phyloP scores from a whole-genome alignment of 37 sponge, comb jelly and placozoan species.

The Spongilla lacustris region DNA sequence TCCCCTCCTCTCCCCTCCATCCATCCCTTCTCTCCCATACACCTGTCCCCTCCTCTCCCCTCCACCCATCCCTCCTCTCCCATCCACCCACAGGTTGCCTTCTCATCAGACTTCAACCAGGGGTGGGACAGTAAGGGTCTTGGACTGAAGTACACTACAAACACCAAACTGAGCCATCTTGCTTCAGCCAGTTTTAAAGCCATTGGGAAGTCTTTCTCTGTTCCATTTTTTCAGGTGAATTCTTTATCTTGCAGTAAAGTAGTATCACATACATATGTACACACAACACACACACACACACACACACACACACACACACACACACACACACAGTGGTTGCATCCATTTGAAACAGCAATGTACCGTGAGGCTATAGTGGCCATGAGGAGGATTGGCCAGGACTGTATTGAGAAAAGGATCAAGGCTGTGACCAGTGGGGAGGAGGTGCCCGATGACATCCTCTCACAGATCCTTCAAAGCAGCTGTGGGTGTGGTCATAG shows the following conservation, averaged over 20 bases:
- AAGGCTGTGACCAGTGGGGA: slow-evolving; percentile 12
- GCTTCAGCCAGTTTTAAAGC: not conserved
- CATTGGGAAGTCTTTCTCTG: not conserved
- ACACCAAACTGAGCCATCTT: not conserved
- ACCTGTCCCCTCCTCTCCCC: not conserved
- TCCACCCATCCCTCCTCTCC: too few species aligned
- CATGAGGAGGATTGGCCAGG: slow-evolving; percentile 21
- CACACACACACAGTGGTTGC: not conserved
- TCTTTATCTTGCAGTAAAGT: too few species aligned
- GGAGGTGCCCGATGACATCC: slow-evolving; percentile 32
- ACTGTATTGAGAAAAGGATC: slow-evolving; percentile 29
- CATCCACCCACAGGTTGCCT: slow-evolving; percentile 4
- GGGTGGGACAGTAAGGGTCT: not conserved
- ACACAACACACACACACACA: not conserved
- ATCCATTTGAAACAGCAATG: slow-evolving; percentile 15
- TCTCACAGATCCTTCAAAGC: slow-evolving; percentile 2
- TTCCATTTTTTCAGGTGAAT: not conserved
- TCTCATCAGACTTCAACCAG: not conserved
- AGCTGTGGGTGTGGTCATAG: not conserved
- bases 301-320: not conserved
- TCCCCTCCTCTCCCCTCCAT: not conserved
- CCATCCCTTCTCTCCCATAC: not conserved
- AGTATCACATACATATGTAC: too few species aligned
- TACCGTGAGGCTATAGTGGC: slow-evolving; percentile 21
- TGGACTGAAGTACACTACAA: not conserved